phyloP scores from a whole-genome alignment of 2,113 vertebrate genomes.

The Varanus salvator region DNA sequence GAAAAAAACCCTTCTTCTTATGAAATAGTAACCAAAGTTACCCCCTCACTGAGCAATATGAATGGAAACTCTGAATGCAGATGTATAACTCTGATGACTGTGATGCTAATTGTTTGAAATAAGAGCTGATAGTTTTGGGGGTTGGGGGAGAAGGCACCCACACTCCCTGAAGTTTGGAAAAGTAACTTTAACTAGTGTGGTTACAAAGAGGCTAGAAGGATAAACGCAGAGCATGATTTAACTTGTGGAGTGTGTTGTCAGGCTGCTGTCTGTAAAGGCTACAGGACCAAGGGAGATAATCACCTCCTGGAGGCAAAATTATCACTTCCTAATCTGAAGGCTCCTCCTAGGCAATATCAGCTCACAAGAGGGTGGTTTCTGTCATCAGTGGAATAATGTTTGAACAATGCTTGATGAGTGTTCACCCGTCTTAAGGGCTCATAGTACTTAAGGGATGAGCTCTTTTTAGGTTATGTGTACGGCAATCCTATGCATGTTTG shows the following conservation, averaged over 20 bases:
- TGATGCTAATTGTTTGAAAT: not conserved
- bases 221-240: not conserved
- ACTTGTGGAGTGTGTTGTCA: not conserved
- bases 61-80: conserved; percentile 43
- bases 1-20: conserved; percentile 39
- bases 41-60: conserved; percentile 56
- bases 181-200: not conserved
- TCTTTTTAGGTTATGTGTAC: no score
- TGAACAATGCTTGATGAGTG: not conserved
- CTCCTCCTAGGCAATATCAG: not conserved
- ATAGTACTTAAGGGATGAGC: no score
- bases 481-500: no score
- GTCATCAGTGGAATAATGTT: not conserved
- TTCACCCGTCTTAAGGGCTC: not conserved
- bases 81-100: not conserved
- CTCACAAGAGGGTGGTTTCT: not conserved
- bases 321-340: not conserved
- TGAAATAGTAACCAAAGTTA: conserved; percentile 61
- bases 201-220: not conserved
- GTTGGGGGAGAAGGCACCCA: not conserved
- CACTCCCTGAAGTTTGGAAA: not conserved
- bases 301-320: not conserved
- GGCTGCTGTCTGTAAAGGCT: no score
- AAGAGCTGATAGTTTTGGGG: not conserved
- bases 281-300: not conserved